Evolutionary conservation across 2,113 vertebrate genomes (phyloP), one percentile per base, ranked within the genome.

Genomic region (Morone chrysops): DNA sequence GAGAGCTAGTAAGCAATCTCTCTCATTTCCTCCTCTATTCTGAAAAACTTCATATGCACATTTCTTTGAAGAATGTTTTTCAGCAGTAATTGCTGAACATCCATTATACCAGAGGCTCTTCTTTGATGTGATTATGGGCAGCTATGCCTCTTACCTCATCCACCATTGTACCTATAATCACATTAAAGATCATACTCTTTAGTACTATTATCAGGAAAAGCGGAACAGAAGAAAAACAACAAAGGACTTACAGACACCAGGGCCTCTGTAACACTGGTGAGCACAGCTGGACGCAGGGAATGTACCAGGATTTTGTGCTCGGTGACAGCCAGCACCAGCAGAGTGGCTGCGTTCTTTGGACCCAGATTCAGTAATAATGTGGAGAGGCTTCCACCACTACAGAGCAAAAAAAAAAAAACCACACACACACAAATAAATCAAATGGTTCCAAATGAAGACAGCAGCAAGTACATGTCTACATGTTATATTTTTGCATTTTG

Each of bases 241-340:
- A 51, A 2, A 73, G 73, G 70, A 95, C 98, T 97, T 93, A 99
- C 98, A 81, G 98, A 99, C 72, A 99, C 98, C 68, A 99, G 94
- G 18, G 98, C 98, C 94, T 99, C 98, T 4, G 98, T 97, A 75
- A 99, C 98, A 81, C 98, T 99, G 2, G 98, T 99, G 67, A 99
- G 97, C 72, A 99, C 98, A 13, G 98, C 98, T 7, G 98, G 98
- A 36, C 98, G 96, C 61, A 99, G 83, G 2, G 98, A 99, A 89
- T 99, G 98, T 85, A 99, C 97, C 87, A 99, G 97, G 92, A 99
- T 99, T 95, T 99, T 99, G 93, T 99, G 98, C 82, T 99, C 98
- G 0, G 98, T 99, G 83, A 99, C 98, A 6, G 97, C 98, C 92
- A 99, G 95, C 7, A 99, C 97, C 70, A 99, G 94, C 61, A 99